A percentile compares a stretch with the other conserved stretches of the same genome.
phyloP scores from a whole-genome alignment of 2,797 vertebrate species.

The Emys orbicularis region DNA sequence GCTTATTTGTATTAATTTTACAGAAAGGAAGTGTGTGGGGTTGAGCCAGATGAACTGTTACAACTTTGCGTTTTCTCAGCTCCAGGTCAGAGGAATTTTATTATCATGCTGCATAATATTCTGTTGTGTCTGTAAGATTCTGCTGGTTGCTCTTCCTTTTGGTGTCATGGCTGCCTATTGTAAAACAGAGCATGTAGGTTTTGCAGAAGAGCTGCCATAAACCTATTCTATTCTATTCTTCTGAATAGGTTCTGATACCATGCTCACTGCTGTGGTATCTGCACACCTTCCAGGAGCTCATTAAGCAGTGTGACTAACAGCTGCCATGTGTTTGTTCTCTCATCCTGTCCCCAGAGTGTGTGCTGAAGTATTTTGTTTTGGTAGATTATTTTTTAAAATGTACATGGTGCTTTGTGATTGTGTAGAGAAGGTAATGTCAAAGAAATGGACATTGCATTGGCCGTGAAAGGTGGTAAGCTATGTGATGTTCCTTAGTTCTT shows the following conservation, averaged over 20 bases:
- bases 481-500: neutral
- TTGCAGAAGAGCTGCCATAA: neutral
- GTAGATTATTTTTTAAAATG: neutral
- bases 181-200: neutral
- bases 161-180: neutral
- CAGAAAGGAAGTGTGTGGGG: rapidly evolving
- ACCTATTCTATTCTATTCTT: neutral
- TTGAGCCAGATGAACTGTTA: neutral
- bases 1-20: neutral
- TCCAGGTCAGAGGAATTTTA: neutral
- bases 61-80: neutral
- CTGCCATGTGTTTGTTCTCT: neutral
- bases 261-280: neutral
- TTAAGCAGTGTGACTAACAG: neutral
- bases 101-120: neutral
- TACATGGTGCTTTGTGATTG: neutral
- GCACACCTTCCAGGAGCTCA: neutral
- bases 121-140: neutral
- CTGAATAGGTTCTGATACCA: neutral
- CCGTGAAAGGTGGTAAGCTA: neutral
- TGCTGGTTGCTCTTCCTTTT: neutral
- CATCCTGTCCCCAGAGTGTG: neutral
- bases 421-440: neutral
- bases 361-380: neutral
- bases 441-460: neutral